A percentile compares a stretch with the other conserved stretches of the same genome.
Conservation (phyloP, 1,140 invertebrate species). For the Trachymyrmex septentrionalis region DNA sequence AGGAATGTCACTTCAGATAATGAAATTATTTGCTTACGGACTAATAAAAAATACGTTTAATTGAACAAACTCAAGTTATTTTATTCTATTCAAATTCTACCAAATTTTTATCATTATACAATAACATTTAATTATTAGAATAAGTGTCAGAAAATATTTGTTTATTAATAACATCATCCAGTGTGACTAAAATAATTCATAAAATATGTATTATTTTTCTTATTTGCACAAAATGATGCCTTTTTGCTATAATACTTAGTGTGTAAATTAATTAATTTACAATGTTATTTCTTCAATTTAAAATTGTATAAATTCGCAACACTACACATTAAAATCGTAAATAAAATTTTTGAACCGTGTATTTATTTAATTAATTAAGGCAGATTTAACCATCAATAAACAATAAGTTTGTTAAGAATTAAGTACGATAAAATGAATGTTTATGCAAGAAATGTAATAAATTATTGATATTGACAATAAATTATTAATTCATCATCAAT, state of each 20-base stretch:
- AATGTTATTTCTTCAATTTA: neutral
- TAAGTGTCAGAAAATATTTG: neutral
- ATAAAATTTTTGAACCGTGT: neutral
- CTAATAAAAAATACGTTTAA: conserved; percentile 1
- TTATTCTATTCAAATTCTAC: neutral
- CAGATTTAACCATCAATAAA: neutral
- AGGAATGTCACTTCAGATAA: neutral
- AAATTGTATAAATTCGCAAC: neutral
- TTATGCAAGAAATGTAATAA: neutral
- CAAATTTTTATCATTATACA: neutral
- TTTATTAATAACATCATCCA: neutral
- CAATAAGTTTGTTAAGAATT: conserved; percentile 4
- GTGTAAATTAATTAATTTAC: neutral
- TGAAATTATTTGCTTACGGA: neutral
- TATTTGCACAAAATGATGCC: neutral
- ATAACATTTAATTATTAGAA: neutral
- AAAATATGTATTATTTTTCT: neutral
- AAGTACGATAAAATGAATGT: neutral
- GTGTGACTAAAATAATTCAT: neutral
- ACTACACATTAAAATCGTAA: neutral
- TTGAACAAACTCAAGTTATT: neutral
- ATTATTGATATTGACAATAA: neutral
- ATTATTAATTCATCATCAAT: neutral
- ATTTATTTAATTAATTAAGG: conserved; percentile 21
- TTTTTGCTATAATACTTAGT: neutral